These are phyloP conservation scores for Taeniopygia guttata DNA, from an alignment of 2,797 vertebrate genomes.

Conservation along the genomic window DNA sequence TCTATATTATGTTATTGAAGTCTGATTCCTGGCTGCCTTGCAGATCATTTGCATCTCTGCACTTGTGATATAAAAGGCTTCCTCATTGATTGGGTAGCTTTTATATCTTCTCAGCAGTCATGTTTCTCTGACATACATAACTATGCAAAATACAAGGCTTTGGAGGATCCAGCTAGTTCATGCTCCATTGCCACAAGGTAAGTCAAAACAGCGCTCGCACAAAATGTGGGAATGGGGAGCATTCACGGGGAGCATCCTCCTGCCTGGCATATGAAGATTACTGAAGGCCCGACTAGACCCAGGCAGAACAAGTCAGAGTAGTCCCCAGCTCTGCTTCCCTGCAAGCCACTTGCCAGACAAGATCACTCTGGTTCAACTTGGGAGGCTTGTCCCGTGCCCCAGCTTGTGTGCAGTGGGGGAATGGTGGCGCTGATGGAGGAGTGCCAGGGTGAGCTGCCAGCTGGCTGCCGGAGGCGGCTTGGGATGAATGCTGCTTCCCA, in stretches of 20 bases:
- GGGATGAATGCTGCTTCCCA: background rate
- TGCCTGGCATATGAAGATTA: background rate
- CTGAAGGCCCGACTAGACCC: background rate
- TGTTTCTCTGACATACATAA: slow-evolving; percentile 38
- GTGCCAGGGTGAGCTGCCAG: slow-evolving; percentile 22
- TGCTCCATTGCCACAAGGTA: slow-evolving; percentile 36
- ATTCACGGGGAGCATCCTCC: background rate
- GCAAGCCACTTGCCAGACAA: rapidly evolving
- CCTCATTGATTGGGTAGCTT: slow-evolving; percentile 13
- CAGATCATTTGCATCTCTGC: slow-evolving; percentile 41
- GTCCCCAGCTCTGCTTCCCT: background rate
- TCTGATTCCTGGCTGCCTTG: background rate
- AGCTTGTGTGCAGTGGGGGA: background rate
- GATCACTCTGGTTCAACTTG: background rate
- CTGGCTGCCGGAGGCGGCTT: background rate
- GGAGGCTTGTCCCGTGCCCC: background rate
- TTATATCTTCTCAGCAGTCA: slow-evolving; percentile 30
- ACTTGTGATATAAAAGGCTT: slow-evolving; percentile 40
- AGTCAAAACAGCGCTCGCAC: background rate
- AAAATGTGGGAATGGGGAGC: slow-evolving; percentile 36
- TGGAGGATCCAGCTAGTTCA: background rate
- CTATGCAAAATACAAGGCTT: slow-evolving; percentile 51
- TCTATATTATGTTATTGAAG: background rate
- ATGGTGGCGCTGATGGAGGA: background rate
- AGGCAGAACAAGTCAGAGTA: slow-evolving; percentile 1